Evolutionary conservation across 2,888 invertebrate species (phyloP), one percentile per base, ranked within the genome.

Genomic region (Plemyria rubiginata): DNA sequence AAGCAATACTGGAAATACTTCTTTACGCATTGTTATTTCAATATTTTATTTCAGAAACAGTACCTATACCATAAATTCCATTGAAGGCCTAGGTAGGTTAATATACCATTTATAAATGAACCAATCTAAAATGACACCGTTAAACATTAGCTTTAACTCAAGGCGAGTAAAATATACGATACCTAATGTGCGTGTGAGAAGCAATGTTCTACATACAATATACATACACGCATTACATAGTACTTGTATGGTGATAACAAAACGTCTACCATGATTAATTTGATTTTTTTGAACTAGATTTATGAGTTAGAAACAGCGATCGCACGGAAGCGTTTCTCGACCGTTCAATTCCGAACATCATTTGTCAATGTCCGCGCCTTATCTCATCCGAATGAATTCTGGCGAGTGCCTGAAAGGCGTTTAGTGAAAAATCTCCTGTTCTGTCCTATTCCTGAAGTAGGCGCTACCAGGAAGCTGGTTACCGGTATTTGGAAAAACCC

Each of bases 261-360:
- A 78, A 77, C 76, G 79, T 77, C 70, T 73, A 75, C 77, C 71
- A 84, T 87, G 87, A 87, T 87, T 86, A 86, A 86, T 87, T 85
- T 81, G 82, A 85, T 82, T 86, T 87, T 85, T 86, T 84, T 82
- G 80, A 85, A 84, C 82, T 79, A 80, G 86, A 87, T 87, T 84
- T 85, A 87, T 86, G 77, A 77, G 77, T 73, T 80, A 79, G 81
- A 78, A 83, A 80, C 78, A 77, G 75, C 76, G 78, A 79, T 79
- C 77, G 82, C 75, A 76, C 75, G 76, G 79, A 76, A 78, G 77
- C 79, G 70, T 77, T 73, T 71, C 73, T 72, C 78, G 76, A 73
- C 77, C 81, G 79, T 78, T 81, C 83, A 76, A 80, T 82, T 78
- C 79, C 69, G 62, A 65, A 72, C 73, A 78, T 81, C 86, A 86